A percentile compares a stretch with the other conserved stretches of the same genome.
Evolutionary conservation across 1,140 invertebrate genomes (phyloP).

Genomic region (Brachionus plicatilis): DNA sequence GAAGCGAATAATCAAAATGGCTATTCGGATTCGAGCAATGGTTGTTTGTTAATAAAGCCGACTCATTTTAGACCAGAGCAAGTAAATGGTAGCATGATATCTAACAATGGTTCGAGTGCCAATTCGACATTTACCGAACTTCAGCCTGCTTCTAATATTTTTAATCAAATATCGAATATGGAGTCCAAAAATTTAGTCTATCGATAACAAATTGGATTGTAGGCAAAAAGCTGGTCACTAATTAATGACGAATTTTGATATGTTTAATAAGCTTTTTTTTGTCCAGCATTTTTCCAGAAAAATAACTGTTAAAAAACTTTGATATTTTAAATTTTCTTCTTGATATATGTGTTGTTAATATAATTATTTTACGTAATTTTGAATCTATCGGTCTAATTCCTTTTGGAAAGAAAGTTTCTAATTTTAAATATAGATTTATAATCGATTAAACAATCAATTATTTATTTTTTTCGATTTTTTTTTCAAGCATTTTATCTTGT

Average conservation of each 20-base stretch:
- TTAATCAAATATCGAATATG: conserved; percentile 28
- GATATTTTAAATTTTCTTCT: background rate
- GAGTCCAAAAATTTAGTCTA: conserved; percentile 1
- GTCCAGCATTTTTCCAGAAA: background rate
- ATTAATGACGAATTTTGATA: background rate
- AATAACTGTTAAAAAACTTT: background rate
- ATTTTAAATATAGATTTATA: background rate
- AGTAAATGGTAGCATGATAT: background rate
- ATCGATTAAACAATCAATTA: background rate
- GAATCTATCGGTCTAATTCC: background rate
- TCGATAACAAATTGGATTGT: background rate
- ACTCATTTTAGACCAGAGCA: background rate
- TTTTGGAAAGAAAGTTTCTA: background rate
- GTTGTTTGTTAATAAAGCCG: background rate
- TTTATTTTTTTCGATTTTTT: background rate
- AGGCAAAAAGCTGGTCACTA: background rate
- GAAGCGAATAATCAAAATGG: background rate
- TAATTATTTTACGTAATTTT: background rate
- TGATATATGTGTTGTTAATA: background rate
- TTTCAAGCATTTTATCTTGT: background rate
- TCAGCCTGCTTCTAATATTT: background rate
- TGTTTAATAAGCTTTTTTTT: background rate
- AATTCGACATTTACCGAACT: conserved; percentile 28
- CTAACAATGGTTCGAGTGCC: background rate
- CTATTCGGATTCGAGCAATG: background rate